Conservation (phyloP, 2,113 vertebrate genomes). For the Phaethon lepturus region DNA sequence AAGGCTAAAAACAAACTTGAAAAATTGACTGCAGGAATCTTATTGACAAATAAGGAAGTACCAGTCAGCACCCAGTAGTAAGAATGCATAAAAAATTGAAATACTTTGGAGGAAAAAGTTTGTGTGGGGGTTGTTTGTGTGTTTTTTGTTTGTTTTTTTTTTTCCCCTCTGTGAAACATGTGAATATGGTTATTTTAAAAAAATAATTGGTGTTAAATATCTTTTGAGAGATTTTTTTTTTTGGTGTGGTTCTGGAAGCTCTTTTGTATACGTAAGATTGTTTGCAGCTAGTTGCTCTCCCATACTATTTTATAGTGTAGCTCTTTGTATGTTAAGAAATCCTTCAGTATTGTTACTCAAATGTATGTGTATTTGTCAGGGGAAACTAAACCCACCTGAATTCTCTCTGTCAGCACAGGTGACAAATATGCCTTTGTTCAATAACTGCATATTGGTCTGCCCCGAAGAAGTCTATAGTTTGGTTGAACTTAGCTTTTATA, state of each 20-base stretch:
- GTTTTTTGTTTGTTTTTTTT: no score
- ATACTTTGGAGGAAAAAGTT: fast-evolving
- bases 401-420: neutral
- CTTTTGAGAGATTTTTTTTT: neutral
- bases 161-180: neutral
- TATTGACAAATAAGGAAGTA: neutral
- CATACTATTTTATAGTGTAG: neutral
- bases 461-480: neutral
- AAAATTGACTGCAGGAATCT: neutral
- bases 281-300: neutral
- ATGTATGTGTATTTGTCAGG: neutral
- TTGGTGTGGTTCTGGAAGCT: neutral
- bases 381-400: neutral
- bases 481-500: neutral
- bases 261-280: neutral
- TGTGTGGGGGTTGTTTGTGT: no score
- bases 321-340: neutral
- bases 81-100: neutral
- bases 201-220: neutral
- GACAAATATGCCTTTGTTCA: neutral
- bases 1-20: neutral
- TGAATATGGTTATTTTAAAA: neutral
- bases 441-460: neutral
- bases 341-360: neutral
- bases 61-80: neutral